Percentiles rank a stretch among this genome's conserved stretches.
phyloP scores from a whole-genome alignment of 2,797 vertebrate species.

The Furcifer pardalis region DNA sequence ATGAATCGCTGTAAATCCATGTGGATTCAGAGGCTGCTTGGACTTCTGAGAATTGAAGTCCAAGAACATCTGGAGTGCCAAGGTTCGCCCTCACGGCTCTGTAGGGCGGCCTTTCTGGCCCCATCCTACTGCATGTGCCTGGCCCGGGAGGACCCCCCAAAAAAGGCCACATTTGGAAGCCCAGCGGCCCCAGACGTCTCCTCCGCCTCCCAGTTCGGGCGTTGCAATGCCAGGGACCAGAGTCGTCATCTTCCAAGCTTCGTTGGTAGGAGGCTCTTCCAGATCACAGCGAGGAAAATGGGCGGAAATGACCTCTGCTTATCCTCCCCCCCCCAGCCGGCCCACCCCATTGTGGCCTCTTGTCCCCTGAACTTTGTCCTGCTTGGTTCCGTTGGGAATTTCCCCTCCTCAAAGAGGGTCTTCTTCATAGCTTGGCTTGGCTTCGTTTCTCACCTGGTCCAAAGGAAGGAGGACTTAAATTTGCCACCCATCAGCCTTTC shows the following conservation, averaged over 20 bases:
- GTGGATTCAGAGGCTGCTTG: too few relatives aligned
- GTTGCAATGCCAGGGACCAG: too few relatives aligned
- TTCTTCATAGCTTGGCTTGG: too few relatives aligned
- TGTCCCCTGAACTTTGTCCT: too few relatives aligned
- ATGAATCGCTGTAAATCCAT: too few relatives aligned
- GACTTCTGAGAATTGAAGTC: too few relatives aligned
- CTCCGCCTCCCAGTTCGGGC: not conserved
- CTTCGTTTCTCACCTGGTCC: not conserved
- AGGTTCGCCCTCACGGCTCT: too few relatives aligned
- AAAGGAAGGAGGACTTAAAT: not conserved
- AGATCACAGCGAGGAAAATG: too few relatives aligned
- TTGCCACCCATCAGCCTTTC: not conserved
- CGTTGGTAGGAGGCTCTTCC: not conserved
- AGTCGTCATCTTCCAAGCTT: not conserved
- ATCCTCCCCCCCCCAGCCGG: not conserved
- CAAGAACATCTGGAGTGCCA: too few relatives aligned
- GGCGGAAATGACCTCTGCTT: too few relatives aligned
- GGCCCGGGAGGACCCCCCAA: not conserved
- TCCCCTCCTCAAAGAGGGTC: not conserved
- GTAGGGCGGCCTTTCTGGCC: too few relatives aligned
- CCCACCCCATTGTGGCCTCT: too few relatives aligned
- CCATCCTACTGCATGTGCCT: not conserved
- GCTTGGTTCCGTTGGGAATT: not conserved
- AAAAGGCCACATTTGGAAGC: not conserved
- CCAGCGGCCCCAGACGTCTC: not conserved